phyloP scores from a whole-genome alignment of 2,888 invertebrate genomes.

The Agonum fuliginosum region DNA sequence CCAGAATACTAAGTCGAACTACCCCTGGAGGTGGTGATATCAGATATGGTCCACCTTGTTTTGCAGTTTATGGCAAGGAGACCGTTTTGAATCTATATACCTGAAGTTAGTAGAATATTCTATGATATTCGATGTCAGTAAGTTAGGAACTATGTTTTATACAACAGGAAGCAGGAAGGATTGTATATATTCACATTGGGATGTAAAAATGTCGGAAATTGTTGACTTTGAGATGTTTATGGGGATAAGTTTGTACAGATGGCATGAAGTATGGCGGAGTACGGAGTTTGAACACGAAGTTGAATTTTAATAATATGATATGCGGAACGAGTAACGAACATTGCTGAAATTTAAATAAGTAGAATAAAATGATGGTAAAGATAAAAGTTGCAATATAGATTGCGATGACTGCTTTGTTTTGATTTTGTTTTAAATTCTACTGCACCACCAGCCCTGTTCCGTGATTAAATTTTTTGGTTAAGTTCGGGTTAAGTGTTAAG shows the following conservation, averaged over 20 bases:
- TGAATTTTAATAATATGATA: no score
- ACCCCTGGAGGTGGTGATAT: background rate
- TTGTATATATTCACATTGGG: background rate
- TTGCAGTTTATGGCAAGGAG: background rate
- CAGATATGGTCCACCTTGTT: background rate
- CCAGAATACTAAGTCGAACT: background rate
- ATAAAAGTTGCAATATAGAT: no score
- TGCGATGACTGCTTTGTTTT: no score
- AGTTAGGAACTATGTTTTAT: background rate
- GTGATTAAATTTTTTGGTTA: no score
- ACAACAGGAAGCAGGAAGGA: background rate
- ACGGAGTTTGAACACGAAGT: no score
- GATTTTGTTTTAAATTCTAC: no score
- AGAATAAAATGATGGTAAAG: no score
- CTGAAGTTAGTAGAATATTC: background rate
- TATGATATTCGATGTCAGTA: slow-evolving; percentile 7
- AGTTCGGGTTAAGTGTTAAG: no score
- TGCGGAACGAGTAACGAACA: no score
- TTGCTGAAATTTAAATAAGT: no score
- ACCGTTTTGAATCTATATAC: background rate
- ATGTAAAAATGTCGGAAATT: background rate
- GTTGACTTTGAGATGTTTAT: background rate
- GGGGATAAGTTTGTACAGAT: background rate
- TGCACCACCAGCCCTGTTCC: no score
- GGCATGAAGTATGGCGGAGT: background rate